Conservation (phyloP, 30 jellyfish, hydroid and myxozoan genomes). For the Aurelia aurita region DNA sequence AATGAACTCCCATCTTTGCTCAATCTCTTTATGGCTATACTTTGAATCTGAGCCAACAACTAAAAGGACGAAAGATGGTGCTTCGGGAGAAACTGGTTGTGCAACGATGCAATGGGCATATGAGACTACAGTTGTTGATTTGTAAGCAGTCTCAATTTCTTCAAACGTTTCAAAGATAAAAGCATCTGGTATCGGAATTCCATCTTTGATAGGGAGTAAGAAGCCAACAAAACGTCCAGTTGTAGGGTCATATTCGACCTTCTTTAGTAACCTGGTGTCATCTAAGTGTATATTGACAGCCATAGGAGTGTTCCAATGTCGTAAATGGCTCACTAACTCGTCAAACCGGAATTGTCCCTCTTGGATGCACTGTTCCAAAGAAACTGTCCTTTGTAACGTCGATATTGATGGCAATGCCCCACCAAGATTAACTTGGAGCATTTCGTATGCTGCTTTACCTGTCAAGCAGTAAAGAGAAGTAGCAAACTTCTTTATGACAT, state of each 20-base stretch:
- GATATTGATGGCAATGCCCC: slow-evolving; percentile 45
- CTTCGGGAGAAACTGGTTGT: not conserved
- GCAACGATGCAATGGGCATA: not conserved
- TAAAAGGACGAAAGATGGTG: not conserved
- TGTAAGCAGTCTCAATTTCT: not conserved
- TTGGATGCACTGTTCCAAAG: slow-evolving; percentile 7
- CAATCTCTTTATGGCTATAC: not conserved
- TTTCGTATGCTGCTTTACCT: slow-evolving; percentile 50
- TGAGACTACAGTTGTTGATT: not conserved
- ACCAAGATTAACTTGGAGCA: slow-evolving; percentile 48
- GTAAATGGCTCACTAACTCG: slow-evolving; percentile 35
- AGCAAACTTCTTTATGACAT: slow-evolving; percentile 37
- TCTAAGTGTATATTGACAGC: not conserved
- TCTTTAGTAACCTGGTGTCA: not conserved
- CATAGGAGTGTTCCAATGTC: not conserved
- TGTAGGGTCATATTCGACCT: not conserved
- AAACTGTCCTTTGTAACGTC: slow-evolving; percentile 21
- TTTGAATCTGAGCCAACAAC: not conserved
- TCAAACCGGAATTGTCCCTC: slow-evolving; percentile 52
- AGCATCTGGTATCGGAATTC: not conserved
- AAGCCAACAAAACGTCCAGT: not conserved
- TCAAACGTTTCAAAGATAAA: not conserved
- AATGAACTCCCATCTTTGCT: not conserved
- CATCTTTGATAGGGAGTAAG: not conserved
- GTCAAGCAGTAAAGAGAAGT: slow-evolving; percentile 36